Evolutionary conservation across 2,113 vertebrate genomes (phyloP).

Genomic region (Oplegnathus fasciatus): DNA sequence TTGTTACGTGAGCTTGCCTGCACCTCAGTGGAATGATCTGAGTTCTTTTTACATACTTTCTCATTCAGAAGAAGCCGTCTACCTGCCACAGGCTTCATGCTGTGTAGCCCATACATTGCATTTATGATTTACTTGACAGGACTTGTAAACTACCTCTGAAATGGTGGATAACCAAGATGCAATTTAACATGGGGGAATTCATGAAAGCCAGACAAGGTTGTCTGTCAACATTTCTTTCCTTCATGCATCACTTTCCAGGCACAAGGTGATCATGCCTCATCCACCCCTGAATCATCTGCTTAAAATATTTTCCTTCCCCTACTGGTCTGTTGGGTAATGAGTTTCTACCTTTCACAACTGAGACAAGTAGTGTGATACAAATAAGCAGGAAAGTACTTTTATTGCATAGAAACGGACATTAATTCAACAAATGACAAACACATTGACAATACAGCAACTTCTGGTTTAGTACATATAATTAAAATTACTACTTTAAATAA

Average conservation of each 20-base stretch:
- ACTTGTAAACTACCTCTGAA: neutral
- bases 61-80: neutral
- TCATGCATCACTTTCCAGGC: neutral
- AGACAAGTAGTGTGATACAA: neutral
- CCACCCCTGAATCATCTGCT: neutral
- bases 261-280: neutral
- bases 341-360: neutral
- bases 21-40: neutral
- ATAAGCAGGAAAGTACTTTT: neutral
- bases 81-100: neutral
- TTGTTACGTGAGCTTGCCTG: neutral
- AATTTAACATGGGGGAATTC: accelerated
- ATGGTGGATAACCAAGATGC: too few relatives aligned
- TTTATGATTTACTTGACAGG: neutral
- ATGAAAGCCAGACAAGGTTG: neutral
- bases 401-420: neutral
- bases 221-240: neutral
- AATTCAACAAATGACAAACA: neutral
- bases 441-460: neutral
- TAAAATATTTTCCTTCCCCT: too few relatives aligned
- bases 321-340: accelerated
- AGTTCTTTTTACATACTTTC: neutral
- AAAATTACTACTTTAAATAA: constrained; percentile 8
- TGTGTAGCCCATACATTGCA: neutral
- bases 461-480: neutral